Evolutionary conservation across 2,797 vertebrate genomes (phyloP), one percentile per base, ranked within the genome.

Genomic region (Sebastes kiyomatsui): DNA sequence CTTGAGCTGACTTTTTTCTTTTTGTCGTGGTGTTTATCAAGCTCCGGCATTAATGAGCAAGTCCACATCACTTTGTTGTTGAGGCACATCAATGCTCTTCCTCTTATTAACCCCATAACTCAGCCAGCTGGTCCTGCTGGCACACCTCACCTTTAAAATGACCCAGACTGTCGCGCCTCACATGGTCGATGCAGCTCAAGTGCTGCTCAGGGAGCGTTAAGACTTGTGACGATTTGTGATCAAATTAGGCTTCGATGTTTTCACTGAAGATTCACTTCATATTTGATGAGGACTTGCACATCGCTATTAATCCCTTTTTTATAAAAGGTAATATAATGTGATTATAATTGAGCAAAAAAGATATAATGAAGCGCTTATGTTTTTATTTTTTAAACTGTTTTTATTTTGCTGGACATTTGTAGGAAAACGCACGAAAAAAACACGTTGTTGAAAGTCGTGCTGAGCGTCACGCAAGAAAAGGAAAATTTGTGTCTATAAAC

Each of bases 21-120:
- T 32, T 23, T 20, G 59, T 80, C 13, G 2, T 25, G 62, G 55
- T 64, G 83, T 90, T 87, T 12, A 71, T 92, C 86, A 84, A 22
- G 69, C 28, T 1, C 16, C 18, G 64, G 71, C 79, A 32, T 82
- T 93, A 92, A 93, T 67, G 87, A 88, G 64, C 54, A 2, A 67
- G 66, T 81, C 75, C 72, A 30, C 71, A 81, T 92, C 82, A 60
- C 78, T 79, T 79, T 88, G 90, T 82, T 25, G 58, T 77, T 18
- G 75, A 67, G 75, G 30, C 85, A 30, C 87, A 83, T 93, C 83
- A 72, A 71, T 87, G 88, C 86, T 76, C 66, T 71, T 54, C 23
- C 72, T 69, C 84, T 94, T 94, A 94, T 94, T 94, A 94, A 90
- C 88, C 75, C 85, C 89, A 93, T 94, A 92, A 94, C 87, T 94